Percentiles rank a stretch among this genome's conserved stretches.
Conservation (phyloP, 53 echinoderm and acorn worm genomes). For the Glandiceps talaboti region DNA sequence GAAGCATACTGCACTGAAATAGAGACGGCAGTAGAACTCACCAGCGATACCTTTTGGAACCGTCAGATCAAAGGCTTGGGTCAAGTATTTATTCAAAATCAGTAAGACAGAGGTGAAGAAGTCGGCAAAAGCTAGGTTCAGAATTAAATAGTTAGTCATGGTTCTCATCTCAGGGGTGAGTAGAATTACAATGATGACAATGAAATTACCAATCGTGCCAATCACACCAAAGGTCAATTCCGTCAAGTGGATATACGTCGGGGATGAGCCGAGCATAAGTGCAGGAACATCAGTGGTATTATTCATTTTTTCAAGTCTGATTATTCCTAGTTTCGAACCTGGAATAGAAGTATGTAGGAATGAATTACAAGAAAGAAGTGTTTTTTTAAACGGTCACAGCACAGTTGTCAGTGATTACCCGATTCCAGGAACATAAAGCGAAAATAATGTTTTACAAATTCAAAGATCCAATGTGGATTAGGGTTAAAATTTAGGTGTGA, state of each 20-base stretch:
- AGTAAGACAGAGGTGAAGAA: constrained; percentile 57
- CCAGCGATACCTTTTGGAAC: constrained; percentile 37
- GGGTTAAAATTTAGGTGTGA: no score
- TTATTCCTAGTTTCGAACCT: no score
- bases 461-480: no score
- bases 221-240: constrained; percentile 67
- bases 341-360: no score
- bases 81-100: constrained; percentile 64
- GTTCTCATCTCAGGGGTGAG: constrained; percentile 71
- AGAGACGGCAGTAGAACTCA: constrained; percentile 75
- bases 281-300: neutral
- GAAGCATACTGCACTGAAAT: constrained; percentile 56
- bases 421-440: no score
- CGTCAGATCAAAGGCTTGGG: constrained; percentile 33
- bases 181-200: constrained; percentile 72
- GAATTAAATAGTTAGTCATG: constrained; percentile 87
- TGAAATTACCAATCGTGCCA: constrained; percentile 68
- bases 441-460: no score
- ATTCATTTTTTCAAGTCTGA: neutral
- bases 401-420: no score
- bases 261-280: neutral
- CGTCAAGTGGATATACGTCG: neutral
- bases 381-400: no score
- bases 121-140: constrained; percentile 78
- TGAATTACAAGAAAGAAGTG: no score